phyloP scores from a whole-genome alignment of 2,113 vertebrate species.

The Clarias macrocephalus region DNA sequence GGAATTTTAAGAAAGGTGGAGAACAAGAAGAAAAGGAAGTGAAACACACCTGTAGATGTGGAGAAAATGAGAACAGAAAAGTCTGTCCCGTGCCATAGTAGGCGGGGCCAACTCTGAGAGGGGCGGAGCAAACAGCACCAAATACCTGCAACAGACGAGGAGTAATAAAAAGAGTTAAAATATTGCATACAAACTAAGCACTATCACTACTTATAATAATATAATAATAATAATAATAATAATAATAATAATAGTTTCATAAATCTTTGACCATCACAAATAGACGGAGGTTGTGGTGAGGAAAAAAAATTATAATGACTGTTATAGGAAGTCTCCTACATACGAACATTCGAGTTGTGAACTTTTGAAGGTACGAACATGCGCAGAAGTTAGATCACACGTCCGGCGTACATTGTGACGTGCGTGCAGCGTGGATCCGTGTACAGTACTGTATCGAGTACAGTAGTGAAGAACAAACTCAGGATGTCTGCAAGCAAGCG shows the following conservation, averaged over 20 bases:
- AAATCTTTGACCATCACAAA: not conserved
- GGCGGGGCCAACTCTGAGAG: slow-evolving; percentile 64
- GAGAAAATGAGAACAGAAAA: slow-evolving; percentile 77
- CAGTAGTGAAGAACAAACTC: too few species aligned
- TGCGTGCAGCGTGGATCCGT: too few species aligned
- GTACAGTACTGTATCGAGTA: too few species aligned
- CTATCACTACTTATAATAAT: not conserved
- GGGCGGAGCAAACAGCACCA: slow-evolving; percentile 69
- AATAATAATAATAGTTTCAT: not conserved
- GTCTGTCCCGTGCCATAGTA: slow-evolving; percentile 78
- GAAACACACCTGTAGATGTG: slow-evolving; percentile 72
- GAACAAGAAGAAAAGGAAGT: not conserved
- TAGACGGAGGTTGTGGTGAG: not conserved
- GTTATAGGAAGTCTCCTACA: too few species aligned
- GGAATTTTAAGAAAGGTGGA: not conserved
- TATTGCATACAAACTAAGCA: not conserved
- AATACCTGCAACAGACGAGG: slow-evolving; percentile 65
- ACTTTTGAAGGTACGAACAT: too few species aligned
- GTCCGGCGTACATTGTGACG: too few species aligned
- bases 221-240: not conserved
- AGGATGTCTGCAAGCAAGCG: too few species aligned
- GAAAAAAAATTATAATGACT: too few species aligned
- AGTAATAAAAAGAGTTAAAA: not conserved
- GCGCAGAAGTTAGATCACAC: too few species aligned
- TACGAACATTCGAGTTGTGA: too few species aligned